phyloP scores from a whole-genome alignment of 1,140 invertebrate species.

The Trichonephila inaurata region DNA sequence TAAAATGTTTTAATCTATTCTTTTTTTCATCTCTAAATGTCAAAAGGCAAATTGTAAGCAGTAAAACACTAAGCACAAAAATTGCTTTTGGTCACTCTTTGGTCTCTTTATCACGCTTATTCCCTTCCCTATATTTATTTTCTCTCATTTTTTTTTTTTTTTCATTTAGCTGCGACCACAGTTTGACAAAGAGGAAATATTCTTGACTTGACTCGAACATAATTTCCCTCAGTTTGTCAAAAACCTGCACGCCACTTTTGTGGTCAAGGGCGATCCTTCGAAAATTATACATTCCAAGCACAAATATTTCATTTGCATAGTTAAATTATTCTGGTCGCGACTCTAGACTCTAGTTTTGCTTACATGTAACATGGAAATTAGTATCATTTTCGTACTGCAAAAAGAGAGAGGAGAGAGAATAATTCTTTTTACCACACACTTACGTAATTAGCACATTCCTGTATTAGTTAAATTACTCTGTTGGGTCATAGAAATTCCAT shows the following conservation, averaged over 20 bases:
- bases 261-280: slow-evolving; percentile 14
- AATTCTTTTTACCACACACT: neutral
- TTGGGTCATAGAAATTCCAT: neutral
- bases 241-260: neutral
- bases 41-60: neutral
- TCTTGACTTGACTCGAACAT: slow-evolving; percentile 17
- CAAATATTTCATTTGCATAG: neutral
- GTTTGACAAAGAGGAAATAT: slow-evolving; percentile 19
- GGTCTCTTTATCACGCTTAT: neutral
- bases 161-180: neutral
- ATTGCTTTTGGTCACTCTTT: neutral
- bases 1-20: no score
- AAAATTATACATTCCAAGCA: slow-evolving; percentile 3
- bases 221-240: slow-evolving; percentile 21
- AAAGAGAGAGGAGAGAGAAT: neutral
- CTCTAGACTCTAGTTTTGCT: neutral
- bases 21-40: neutral
- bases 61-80: neutral
- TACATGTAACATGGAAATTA: slow-evolving; percentile 2
- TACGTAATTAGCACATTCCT: neutral
- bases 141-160: neutral
- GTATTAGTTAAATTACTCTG: neutral
- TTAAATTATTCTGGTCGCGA: slow-evolving; percentile 6
- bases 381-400: neutral
- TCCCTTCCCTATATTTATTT: neutral